Percentiles rank a stretch among this genome's conserved stretches.
These are phyloP conservation scores for Pilophorus perplexus DNA, from an alignment of 2,888 invertebrate species.

Conservation along the genomic window DNA sequence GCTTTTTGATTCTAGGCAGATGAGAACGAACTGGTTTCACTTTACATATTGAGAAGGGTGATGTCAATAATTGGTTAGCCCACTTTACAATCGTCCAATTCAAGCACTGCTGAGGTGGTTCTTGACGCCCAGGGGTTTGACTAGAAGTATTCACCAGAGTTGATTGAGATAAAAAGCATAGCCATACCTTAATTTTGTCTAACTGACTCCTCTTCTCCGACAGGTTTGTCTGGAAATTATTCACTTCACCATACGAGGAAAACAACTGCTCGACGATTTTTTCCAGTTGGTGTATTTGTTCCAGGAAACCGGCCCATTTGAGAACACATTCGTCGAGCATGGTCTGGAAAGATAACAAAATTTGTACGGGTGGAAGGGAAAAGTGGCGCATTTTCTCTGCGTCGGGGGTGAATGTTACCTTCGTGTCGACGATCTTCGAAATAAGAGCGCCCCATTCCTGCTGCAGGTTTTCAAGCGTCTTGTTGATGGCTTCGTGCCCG, in stretches of 20 bases:
- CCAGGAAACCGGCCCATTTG: constrained; percentile 86
- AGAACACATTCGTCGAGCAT: constrained; percentile 84
- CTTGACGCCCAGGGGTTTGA: no score
- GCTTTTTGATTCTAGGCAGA: no score
- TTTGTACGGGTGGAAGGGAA: no score
- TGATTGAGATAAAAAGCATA: not conserved
- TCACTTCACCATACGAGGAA: constrained; percentile 67
- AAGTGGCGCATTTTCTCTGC: no score
- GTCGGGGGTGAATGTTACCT: no score
- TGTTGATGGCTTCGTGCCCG: constrained; percentile 84
- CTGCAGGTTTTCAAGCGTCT: constrained; percentile 76
- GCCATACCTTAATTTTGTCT: constrained; percentile 70
- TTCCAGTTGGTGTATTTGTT: constrained; percentile 80
- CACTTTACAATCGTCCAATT: no score
- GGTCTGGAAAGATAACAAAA: constrained; percentile 52
- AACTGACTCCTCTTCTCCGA: constrained; percentile 82
- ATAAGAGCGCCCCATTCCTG: constrained; percentile 86
- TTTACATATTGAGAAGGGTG: no score
- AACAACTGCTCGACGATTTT: constrained; percentile 79
- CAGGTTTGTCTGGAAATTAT: constrained; percentile 74
- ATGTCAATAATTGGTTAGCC: no score
- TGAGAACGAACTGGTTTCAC: no score
- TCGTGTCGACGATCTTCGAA: constrained; percentile 85
- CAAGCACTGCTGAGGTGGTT: no score
- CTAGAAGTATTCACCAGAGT: not conserved